phyloP scores from a whole-genome alignment of 1,140 invertebrate species.

The Bemisia tabaci region DNA sequence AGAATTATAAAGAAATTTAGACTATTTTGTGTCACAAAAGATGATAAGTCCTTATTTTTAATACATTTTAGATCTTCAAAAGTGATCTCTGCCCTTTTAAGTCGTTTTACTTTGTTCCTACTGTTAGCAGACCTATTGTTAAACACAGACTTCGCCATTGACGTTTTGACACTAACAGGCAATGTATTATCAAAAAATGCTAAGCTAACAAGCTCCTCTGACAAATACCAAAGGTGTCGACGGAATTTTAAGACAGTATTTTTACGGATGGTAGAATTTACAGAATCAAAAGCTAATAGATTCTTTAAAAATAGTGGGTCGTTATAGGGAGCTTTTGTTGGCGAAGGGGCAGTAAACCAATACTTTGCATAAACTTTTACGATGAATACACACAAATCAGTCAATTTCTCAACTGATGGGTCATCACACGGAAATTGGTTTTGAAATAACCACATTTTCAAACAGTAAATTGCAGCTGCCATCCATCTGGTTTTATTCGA shows the following conservation, averaged over 20 bases:
- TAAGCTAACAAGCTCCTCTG: not conserved
- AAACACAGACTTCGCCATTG: not conserved
- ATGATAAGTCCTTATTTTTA: not conserved
- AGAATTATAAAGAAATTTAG: not conserved
- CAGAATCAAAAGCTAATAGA: not conserved
- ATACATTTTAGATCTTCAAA: not conserved
- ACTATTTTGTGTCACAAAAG: not conserved
- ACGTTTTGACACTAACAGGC: not conserved
- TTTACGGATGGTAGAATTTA: not conserved
- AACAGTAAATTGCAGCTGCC: slow-evolving; percentile 1
- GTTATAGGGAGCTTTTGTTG: not conserved
- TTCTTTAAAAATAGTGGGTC: not conserved
- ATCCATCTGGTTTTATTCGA: not conserved
- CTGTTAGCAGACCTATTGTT: too few relatives aligned
- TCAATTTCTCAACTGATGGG: not conserved
- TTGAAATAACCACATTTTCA: slow-evolving; percentile 5
- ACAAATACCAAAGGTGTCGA: not conserved
- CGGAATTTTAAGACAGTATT: not conserved
- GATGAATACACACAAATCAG: not conserved
- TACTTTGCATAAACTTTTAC: not conserved
- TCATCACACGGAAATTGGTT: not conserved
- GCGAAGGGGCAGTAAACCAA: not conserved
- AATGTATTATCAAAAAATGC: not conserved
- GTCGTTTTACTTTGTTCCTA: not conserved
- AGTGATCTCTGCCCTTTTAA: not conserved